phyloP scores from a whole-genome alignment of 2,113 vertebrate species.

The Azemiops feae region DNA sequence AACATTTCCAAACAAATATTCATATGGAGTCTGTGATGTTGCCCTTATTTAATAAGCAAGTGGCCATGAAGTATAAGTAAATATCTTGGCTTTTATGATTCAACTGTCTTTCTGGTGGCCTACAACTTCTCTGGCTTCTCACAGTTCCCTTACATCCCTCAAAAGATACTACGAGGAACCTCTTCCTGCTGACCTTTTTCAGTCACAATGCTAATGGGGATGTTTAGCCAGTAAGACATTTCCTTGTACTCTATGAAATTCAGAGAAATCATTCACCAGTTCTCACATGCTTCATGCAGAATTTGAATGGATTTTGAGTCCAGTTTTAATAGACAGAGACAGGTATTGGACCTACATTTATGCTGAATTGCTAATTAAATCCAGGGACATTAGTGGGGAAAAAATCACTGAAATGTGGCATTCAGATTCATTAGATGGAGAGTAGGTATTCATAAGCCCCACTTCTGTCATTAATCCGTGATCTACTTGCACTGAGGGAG shows the following conservation, averaged over 20 bases:
- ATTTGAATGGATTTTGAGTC: background rate
- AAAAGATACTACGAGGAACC: background rate
- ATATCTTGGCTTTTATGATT: background rate
- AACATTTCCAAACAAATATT: background rate
- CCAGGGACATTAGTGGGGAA: background rate
- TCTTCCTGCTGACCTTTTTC: background rate
- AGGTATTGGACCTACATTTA: rapidly evolving
- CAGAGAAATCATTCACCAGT: background rate
- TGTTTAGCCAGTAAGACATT: background rate
- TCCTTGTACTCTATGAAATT: background rate
- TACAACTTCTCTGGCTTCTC: background rate
- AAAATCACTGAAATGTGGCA: background rate
- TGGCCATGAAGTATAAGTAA: background rate
- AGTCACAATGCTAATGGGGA: background rate
- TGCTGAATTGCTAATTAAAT: background rate
- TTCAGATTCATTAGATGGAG: background rate
- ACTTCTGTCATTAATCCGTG: background rate
- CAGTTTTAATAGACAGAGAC: background rate
- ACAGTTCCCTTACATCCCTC: background rate
- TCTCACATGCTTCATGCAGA: background rate
- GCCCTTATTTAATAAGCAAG: background rate
- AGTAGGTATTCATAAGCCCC: background rate
- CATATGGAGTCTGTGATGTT: background rate
- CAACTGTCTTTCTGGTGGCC: background rate
- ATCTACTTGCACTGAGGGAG: background rate